Evolutionary conservation across 2,888 invertebrate species (phyloP).

Genomic region (Pegoplata infirma): DNA sequence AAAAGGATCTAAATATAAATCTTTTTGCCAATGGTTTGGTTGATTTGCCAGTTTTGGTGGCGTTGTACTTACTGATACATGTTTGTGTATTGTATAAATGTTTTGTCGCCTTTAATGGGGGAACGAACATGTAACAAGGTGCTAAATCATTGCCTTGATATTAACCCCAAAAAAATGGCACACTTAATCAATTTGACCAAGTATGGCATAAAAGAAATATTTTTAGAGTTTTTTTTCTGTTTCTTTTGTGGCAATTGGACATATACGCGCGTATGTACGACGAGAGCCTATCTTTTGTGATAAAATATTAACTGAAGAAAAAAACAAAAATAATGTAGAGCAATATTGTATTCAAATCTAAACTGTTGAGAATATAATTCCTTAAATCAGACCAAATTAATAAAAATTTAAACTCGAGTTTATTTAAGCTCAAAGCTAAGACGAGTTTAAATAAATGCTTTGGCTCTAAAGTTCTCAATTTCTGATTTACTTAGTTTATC

Average conservation of each 20-base stretch:
- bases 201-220: slow-evolving; percentile 18
- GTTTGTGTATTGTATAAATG: background rate
- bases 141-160: slow-evolving; percentile 77
- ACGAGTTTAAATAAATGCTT: no score
- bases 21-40: slow-evolving; percentile 30
- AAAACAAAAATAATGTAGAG: background rate
- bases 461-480: no score
- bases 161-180: slow-evolving; percentile 76
- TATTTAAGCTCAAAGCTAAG: no score
- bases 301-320: no score
- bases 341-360: no score
- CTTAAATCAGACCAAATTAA: no score
- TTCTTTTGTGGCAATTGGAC: background rate
- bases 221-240: slow-evolving; percentile 4
- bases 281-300: no score
- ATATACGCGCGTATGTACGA: background rate
- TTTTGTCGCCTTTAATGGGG: slow-evolving; percentile 40
- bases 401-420: no score
- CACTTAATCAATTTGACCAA: slow-evolving; percentile 75
- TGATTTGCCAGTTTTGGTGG: background rate
- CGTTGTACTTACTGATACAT: background rate
- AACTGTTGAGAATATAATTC: no score
- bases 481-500: no score
- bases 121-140: slow-evolving; percentile 72
- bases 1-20: slow-evolving; percentile 8